Base-by-base conservation (phyloP, 2,113 vertebrate species). In the Collichthys lucidus region DNA sequence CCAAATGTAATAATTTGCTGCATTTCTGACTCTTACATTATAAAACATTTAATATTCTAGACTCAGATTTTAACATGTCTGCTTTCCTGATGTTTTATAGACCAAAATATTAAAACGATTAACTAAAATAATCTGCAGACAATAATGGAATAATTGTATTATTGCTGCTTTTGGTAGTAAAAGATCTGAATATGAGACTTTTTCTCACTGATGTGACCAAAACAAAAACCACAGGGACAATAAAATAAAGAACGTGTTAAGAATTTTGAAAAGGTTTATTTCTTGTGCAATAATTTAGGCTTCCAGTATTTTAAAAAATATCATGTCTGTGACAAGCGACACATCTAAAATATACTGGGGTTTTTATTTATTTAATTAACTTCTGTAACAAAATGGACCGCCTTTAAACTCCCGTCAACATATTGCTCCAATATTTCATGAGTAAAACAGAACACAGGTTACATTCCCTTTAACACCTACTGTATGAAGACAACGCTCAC, bases 241-340 rank as follows among this genome's bases (percentile, higher is more conserved):
- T 29, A 47, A 84, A 79, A 53, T 16, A 56, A 68, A 78, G 35
- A 68, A 46, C 17, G 0, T 10, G 56, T 63, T 72, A 82, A 69
- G 77, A 83, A 82, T 78, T 87, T 91, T 89, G 50, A 85, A 90
- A 90, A 90, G 62, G 9, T 93, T 92, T 91, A 92, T 92, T 93
- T 73, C 64, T 83, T 89, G 80, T 86, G 86, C 60, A 85, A 91
- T 90, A 69, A 79, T 84, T 87, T 79, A 74, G 50, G 68, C 59
- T 88, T 88, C 77, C 86, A 89, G 80, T 83, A 86, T 77, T 83
- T 90, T 81, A 80, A 88, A 93, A 93, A 93, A 93, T 87, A 88
- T 85, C 80, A 74, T 75, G 82, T 82, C 67, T 74, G 74, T 85
- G 86, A 88, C 59, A 79, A 83, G 81, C 52, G 42, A 67, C 74